Percentiles rank a stretch among this genome's conserved stretches.
These are phyloP conservation scores for Hippocampus barbouri DNA, from an alignment of 2,113 vertebrate species.

Conservation along the genomic window DNA sequence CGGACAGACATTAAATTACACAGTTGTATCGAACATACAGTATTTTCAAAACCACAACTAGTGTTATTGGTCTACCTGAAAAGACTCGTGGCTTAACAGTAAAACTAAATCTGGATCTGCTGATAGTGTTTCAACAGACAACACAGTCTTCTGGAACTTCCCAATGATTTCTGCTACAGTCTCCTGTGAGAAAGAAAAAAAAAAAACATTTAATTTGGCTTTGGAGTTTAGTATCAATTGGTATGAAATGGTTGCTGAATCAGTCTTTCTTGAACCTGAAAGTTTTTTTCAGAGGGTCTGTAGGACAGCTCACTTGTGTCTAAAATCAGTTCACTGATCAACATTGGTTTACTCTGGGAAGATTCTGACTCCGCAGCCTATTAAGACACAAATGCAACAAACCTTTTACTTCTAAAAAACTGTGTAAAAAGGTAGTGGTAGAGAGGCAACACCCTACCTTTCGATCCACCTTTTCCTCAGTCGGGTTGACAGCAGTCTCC, in stretches of 20 bases:
- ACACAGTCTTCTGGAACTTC: slow-evolving; percentile 68
- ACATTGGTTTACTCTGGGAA: slow-evolving; percentile 67
- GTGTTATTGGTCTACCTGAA: slow-evolving; percentile 49
- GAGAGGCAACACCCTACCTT: slow-evolving; percentile 46
- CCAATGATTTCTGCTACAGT: slow-evolving; percentile 66
- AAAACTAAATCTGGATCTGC: slow-evolving; percentile 72
- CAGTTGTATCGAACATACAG: not conserved
- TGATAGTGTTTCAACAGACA: slow-evolving; percentile 73
- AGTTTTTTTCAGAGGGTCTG: slow-evolving; percentile 75
- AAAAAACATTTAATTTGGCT: not conserved
- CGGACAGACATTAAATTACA: slow-evolving; percentile 2
- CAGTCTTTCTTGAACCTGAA: slow-evolving; percentile 67
- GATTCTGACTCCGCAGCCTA: slow-evolving; percentile 43
- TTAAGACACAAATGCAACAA: slow-evolving; percentile 16
- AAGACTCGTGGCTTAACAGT: slow-evolving; percentile 57
- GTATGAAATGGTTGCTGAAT: not conserved
- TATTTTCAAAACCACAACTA: not conserved
- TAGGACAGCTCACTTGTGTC: slow-evolving; percentile 72
- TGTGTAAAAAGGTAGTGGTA: not conserved
- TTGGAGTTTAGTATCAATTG: not conserved
- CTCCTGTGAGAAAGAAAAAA: slow-evolving; percentile 56
- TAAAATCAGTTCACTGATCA: slow-evolving; percentile 77
- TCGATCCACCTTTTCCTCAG: slow-evolving; percentile 45
- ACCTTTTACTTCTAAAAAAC: not conserved
- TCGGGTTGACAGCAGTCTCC: slow-evolving; percentile 5